phyloP scores from a whole-genome alignment of 2,888 invertebrate species.

The Xiphydria camelus region DNA sequence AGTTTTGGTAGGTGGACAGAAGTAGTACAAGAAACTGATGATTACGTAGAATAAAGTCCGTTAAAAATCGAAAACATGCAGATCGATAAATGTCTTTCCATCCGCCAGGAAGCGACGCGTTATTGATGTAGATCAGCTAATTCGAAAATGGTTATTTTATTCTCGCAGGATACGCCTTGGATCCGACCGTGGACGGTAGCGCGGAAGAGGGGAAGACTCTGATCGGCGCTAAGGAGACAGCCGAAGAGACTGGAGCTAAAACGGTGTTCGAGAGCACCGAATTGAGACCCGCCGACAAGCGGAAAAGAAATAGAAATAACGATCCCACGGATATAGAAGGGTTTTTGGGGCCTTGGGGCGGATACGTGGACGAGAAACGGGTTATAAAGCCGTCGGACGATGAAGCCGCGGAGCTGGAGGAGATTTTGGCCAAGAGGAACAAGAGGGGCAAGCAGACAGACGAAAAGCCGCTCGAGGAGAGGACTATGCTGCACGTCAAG shows the following conservation, averaged over 20 bases:
- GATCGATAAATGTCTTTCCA: no score
- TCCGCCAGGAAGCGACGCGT: no score
- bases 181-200: conserved; percentile 80
- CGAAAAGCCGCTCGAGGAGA: conserved; percentile 89
- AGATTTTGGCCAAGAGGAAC: conserved; percentile 88
- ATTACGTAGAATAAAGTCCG: no score
- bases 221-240: conserved; percentile 69
- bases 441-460: conserved; percentile 86
- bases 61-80: no score
- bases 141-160: no score
- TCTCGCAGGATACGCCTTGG: conserved; percentile 87
- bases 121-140: background rate
- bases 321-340: conserved; percentile 91
- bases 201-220: conserved; percentile 58
- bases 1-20: conserved; percentile 79
- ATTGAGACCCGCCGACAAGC: conserved; percentile 72
- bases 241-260: conserved; percentile 76
- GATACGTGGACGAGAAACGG: conserved; percentile 86
- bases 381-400: conserved; percentile 91
- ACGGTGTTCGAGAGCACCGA: conserved; percentile 89
- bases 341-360: conserved; percentile 98
- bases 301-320: conserved; percentile 86
- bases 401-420: conserved; percentile 91
- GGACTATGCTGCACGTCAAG: conserved; percentile 92
- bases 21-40: no score